Evolutionary conservation across 2,113 vertebrate species (phyloP).

Genomic region (Poeciliopsis prolifica): DNA sequence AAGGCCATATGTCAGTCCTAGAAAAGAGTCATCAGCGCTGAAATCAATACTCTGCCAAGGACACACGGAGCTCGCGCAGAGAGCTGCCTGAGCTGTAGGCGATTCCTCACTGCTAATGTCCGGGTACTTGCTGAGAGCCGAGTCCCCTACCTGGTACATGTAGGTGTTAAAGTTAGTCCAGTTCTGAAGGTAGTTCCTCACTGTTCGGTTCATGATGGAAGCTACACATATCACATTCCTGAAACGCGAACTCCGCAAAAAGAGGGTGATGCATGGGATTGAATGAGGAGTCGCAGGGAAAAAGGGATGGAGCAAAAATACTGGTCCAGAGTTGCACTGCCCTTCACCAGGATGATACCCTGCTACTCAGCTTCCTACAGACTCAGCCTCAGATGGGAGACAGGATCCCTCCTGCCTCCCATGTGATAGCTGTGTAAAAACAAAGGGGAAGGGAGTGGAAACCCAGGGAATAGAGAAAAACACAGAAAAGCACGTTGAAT

Average conservation of each 20-base stretch:
- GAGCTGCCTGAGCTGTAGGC: conserved; percentile 41
- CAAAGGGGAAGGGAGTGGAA: background rate
- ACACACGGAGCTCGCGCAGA: conserved; percentile 49
- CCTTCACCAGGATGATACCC: background rate
- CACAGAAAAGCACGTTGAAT: conserved; percentile 6
- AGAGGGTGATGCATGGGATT: background rate
- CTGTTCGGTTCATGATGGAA: conserved; percentile 80
- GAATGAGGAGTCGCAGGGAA: background rate
- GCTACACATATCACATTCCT: conserved; percentile 78
- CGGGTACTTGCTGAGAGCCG: conserved; percentile 20
- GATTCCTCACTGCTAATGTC: conserved; percentile 40
- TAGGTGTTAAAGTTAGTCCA: conserved; percentile 86
- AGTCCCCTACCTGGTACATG: conserved; percentile 87
- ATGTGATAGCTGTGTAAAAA: background rate
- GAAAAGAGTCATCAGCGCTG: conserved; percentile 60
- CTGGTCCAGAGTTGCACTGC: background rate
- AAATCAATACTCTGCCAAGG: conserved; percentile 65
- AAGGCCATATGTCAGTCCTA: conserved; percentile 56
- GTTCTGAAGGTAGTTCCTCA: conserved; percentile 82
- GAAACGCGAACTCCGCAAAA: conserved; percentile 30
- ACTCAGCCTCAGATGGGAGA: background rate
- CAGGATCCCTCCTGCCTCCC: background rate
- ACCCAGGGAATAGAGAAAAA: conserved; percentile 7
- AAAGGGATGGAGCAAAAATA: background rate
- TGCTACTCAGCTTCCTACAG: background rate